These are phyloP conservation scores for Eptatretus burgeri DNA, from an alignment of 2,113 vertebrate genomes.

Conservation along the genomic window DNA sequence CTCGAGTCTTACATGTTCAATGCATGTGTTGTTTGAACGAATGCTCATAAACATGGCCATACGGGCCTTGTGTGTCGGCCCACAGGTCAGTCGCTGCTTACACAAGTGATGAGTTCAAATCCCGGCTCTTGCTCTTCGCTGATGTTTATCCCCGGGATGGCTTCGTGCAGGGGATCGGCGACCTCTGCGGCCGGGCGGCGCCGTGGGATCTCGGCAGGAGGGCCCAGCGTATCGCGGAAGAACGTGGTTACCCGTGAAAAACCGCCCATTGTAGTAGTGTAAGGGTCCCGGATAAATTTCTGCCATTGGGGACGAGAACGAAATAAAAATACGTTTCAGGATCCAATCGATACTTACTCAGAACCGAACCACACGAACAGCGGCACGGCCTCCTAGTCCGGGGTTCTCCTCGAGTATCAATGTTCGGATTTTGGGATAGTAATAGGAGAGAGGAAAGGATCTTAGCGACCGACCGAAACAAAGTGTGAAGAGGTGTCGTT, in stretches of 20 bases:
- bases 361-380: not conserved
- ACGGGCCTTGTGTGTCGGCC: not conserved
- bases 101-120: slow-evolving; percentile 60
- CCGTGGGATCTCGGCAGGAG: slow-evolving; percentile 20
- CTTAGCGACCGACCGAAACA: slow-evolving; percentile 27
- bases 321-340: not conserved
- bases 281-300: slow-evolving; percentile 61
- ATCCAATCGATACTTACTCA: no score
- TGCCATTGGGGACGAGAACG: slow-evolving; percentile 10
- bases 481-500: slow-evolving; percentile 41
- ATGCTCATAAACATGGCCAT: no score
- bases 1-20: no score
- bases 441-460: not conserved
- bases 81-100: slow-evolving; percentile 17
- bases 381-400: no score
- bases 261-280: slow-evolving; percentile 50
- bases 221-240: slow-evolving; percentile 39
- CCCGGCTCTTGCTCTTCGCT: slow-evolving; percentile 70
- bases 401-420: not conserved
- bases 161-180: slow-evolving; percentile 28
- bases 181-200: slow-evolving; percentile 34
- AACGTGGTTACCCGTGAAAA: slow-evolving; percentile 75
- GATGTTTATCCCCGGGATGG: slow-evolving; percentile 46
- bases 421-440: no score
- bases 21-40: no score